Evolutionary conservation across 2,888 invertebrate species (phyloP).

Genomic region (Drosophila pullipes): DNA sequence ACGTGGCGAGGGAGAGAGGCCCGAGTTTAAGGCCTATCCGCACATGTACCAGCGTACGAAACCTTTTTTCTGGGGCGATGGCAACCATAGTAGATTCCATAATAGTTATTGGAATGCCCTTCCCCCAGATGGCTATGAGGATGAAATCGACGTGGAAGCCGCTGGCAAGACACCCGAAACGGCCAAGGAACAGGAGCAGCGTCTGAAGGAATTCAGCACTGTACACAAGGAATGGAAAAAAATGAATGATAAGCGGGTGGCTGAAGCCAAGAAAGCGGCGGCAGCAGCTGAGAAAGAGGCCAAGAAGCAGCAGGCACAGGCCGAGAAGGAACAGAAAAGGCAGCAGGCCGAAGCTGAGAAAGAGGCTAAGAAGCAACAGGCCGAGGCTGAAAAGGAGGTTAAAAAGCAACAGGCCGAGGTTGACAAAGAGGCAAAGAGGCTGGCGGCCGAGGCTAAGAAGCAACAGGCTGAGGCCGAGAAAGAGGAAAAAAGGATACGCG

Average conservation of each 20-base stretch:
- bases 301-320: constrained; percentile 14
- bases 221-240: constrained; percentile 49
- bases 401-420: constrained; percentile 8
- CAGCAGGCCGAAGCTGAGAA: constrained; percentile 13
- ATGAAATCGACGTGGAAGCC: constrained; percentile 52
- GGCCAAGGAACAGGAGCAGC: constrained; percentile 28
- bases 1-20: constrained; percentile 47
- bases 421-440: constrained; percentile 12
- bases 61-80: constrained; percentile 54
- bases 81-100: constrained; percentile 54
- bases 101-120: constrained; percentile 60
- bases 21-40: constrained; percentile 45
- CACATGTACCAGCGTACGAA: constrained; percentile 62
- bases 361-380: constrained; percentile 12
- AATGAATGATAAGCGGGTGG: constrained; percentile 18
- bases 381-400: constrained; percentile 5
- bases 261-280: constrained; percentile 19
- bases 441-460: constrained; percentile 10
- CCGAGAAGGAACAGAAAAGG: constrained; percentile 36
- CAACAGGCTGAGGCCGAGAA: constrained; percentile 7
- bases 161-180: constrained; percentile 44
- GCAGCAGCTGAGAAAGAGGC: constrained; percentile 34
- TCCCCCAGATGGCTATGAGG: constrained; percentile 72
- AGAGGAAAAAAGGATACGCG: background rate
- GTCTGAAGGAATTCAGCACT: constrained; percentile 31